Evolutionary conservation across 2,888 invertebrate genomes (phyloP).

Genomic region (Amblyteles armatorius): DNA sequence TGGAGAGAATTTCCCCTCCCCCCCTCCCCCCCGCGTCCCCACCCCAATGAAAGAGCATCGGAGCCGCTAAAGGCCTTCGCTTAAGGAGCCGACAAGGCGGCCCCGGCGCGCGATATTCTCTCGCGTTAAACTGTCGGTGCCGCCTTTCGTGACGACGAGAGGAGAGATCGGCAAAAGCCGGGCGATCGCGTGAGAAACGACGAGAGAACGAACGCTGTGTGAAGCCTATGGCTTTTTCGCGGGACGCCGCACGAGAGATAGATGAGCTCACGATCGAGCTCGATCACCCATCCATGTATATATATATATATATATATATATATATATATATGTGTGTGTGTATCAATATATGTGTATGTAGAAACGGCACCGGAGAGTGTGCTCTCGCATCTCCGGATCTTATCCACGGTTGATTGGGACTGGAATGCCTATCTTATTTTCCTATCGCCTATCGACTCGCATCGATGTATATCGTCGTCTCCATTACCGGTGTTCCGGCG

Average conservation of each 20-base stretch:
- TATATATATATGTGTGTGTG: neutral
- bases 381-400: slow-evolving; percentile 21
- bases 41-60: slow-evolving; percentile 60
- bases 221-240: neutral
- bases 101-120: slow-evolving; percentile 43
- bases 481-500: slow-evolving; percentile 26
- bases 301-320: neutral
- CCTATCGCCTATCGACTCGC: neutral
- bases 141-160: slow-evolving; percentile 66
- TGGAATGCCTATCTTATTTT: neutral
- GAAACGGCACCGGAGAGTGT: slow-evolving; percentile 26
- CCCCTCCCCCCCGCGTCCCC: no score
- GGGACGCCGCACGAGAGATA: slow-evolving; percentile 46
- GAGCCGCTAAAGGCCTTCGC: slow-evolving; percentile 66
- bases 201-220: slow-evolving; percentile 21
- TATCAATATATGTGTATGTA: neutral
- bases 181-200: slow-evolving; percentile 66
- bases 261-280: slow-evolving; percentile 52
- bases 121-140: slow-evolving; percentile 68
- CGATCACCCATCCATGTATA: slow-evolving; percentile 37
- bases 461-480: slow-evolving; percentile 1
- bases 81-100: slow-evolving; percentile 67
- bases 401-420: slow-evolving; percentile 19
- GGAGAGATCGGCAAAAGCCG: slow-evolving; percentile 27
- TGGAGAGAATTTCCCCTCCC: slow-evolving; percentile 1